Conservation (phyloP, 35 echinoderm and acorn worm genomes). For the Apostichopus californicus region DNA sequence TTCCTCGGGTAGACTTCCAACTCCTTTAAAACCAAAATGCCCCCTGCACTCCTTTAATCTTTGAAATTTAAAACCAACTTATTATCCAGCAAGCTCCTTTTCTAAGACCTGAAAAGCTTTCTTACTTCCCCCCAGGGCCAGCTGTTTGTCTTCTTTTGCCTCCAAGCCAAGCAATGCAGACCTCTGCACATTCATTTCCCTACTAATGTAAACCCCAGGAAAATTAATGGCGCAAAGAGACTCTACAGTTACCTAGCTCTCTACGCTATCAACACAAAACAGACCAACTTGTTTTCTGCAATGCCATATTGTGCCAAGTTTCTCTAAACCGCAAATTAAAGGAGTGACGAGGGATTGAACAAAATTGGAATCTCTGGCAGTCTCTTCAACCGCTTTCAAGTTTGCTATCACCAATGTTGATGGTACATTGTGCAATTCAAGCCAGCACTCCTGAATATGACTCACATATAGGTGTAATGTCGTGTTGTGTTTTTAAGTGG, state of each 20-base stretch:
- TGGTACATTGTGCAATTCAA: neutral
- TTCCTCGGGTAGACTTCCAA: neutral
- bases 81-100: conserved; percentile 53
- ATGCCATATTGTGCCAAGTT: conserved; percentile 1
- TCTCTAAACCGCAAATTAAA: conserved; percentile 15
- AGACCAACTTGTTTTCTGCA: neutral
- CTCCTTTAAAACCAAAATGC: conserved; percentile 6
- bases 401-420: neutral
- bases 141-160: conserved; percentile 54
- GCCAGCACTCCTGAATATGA: too few species aligned
- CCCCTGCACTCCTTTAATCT: conserved; percentile 33
- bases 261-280: neutral
- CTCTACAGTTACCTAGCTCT: neutral
- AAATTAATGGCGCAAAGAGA: conserved; percentile 33
- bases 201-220: conserved; percentile 47
- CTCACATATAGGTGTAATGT: too few species aligned
- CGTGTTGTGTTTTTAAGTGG: neutral
- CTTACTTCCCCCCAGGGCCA: conserved; percentile 45
- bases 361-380: neutral
- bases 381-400: neutral
- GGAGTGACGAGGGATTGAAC: conserved; percentile 26
- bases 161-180: conserved; percentile 40
- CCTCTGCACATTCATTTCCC: conserved; percentile 52
- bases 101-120: conserved; percentile 17
- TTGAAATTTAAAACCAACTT: conserved; percentile 50